Conservation (phyloP, 2,797 vertebrate species). For the Podarcis lilfordi region DNA sequence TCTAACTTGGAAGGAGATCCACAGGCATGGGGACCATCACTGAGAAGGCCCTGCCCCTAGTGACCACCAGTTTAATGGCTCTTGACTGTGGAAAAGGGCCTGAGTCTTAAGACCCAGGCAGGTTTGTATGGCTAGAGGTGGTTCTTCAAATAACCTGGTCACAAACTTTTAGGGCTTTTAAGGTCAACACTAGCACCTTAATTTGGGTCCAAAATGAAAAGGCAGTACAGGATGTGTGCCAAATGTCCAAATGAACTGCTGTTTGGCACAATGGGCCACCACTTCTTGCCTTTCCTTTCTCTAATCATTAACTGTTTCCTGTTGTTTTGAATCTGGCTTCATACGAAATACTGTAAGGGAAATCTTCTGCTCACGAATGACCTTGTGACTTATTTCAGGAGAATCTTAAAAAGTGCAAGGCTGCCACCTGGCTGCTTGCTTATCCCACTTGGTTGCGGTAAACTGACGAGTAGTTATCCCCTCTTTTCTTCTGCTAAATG, state of each 20-base stretch:
- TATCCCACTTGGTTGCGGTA: background rate
- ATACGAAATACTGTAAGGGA: background rate
- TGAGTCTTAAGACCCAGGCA: too few species aligned
- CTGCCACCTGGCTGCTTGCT: conserved; percentile 2
- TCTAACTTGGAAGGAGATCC: too few species aligned
- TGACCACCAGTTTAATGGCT: background rate
- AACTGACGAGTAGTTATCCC: background rate
- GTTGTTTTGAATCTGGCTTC: background rate
- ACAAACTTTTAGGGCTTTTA: background rate
- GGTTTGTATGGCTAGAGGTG: background rate
- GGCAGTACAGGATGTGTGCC: too few species aligned
- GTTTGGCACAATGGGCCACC: too few species aligned
- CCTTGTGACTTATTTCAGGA: background rate
- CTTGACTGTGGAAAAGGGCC: background rate
- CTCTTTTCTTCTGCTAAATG: background rate
- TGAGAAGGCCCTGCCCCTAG: too few species aligned
- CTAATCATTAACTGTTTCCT: too few species aligned
- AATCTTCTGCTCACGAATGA: background rate
- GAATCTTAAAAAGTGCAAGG: background rate
- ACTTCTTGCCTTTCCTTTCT: too few species aligned
- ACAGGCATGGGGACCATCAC: too few species aligned
- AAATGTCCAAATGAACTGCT: too few species aligned
- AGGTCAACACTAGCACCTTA: too few species aligned
- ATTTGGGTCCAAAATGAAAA: too few species aligned
- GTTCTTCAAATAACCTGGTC: background rate